These are phyloP conservation scores for Watsonalla binaria DNA, from an alignment of 2,888 invertebrate species.

Conservation along the genomic window DNA sequence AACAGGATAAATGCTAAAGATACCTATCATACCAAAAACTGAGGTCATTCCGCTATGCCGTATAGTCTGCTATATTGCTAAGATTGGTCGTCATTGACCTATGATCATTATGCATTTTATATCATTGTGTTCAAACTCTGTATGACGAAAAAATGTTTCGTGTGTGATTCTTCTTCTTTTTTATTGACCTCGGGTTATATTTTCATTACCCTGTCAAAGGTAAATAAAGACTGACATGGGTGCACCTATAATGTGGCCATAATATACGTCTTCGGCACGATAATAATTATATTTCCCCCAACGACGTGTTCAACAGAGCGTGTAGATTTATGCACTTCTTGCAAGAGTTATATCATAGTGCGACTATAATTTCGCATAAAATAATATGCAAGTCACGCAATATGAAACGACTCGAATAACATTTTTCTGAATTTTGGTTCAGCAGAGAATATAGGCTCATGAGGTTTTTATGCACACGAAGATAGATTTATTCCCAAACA, in stretches of 20 bases:
- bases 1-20: no score
- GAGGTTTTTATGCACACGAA: no score
- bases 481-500: no score
- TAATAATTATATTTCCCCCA: conserved; percentile 3
- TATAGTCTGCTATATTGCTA: no score
- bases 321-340: conserved; percentile 19
- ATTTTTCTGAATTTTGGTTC: not conserved
- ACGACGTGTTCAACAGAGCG: conserved; percentile 10
- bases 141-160: no score
- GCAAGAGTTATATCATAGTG: conserved; percentile 13
- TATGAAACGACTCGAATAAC: no score
- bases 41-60: no score
- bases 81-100: no score
- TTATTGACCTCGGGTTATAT: not conserved
- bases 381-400: not conserved
- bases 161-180: not conserved
- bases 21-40: no score
- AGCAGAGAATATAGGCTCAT: not conserved
- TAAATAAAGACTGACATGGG: not conserved
- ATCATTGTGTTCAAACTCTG: no score
- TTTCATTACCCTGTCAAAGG: not conserved
- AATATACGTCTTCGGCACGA: not conserved
- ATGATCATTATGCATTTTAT: no score
- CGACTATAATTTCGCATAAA: conserved; percentile 9
- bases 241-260: not conserved